These are phyloP conservation scores for Drosophila melanogaster DNA, from an alignment of 1,140 invertebrate genomes.

Conservation along the genomic window Release_6_plus_ISO1_MT NC_004354.4:15054501-15055000, in stretches of 20 bases:
- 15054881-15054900: slow-evolving; percentile 95
- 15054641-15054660: slow-evolving; percentile 92
- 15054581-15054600: slow-evolving; percentile 94
- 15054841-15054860: slow-evolving; percentile 88
- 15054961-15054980: slow-evolving; percentile 86
- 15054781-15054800: slow-evolving; percentile 90
- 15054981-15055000: slow-evolving; percentile 42
- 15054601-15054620: slow-evolving; percentile 87
- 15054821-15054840: slow-evolving; percentile 89
- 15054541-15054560: slow-evolving; percentile 89
- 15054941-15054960: slow-evolving; percentile 93
- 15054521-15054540: slow-evolving; percentile 84
- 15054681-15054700: slow-evolving; percentile 90
- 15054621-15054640: slow-evolving; percentile 87
- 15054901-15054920: slow-evolving; percentile 98
- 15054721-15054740: slow-evolving; percentile 87
- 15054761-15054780: slow-evolving; percentile 90
- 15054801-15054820: slow-evolving; percentile 93
- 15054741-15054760: slow-evolving; percentile 85
- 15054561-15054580: slow-evolving; percentile 92
- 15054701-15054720: slow-evolving; percentile 89
- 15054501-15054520: slow-evolving; percentile 56
- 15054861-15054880: slow-evolving; percentile 94
- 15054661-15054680: slow-evolving; percentile 91
- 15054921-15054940: slow-evolving; percentile 95